Base-by-base conservation (phyloP, 2,113 vertebrate species). In the Microcebus murinus region DNA sequence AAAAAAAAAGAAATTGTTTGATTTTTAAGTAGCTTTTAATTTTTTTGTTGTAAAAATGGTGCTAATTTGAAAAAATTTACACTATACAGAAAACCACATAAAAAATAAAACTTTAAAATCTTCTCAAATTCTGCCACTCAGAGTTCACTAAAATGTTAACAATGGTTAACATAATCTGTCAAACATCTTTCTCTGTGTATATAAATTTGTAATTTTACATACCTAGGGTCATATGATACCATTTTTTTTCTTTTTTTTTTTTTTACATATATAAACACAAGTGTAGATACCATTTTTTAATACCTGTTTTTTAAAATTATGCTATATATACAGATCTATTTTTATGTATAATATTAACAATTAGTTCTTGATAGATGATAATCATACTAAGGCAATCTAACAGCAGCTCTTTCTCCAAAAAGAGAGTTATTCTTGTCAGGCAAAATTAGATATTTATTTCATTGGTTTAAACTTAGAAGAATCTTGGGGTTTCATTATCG, bases 381-480 rank as follows among this genome's bases (percentile, higher is more conserved):
- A 86, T 88, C 55, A 93, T 50, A 52, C 10, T 27, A 68, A 90
- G 63, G 65, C 71, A 97, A 73, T 85, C 25, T 92, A 48, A 74
- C 1, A 76, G 17, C 68, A 87, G 59, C 39, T 96, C 65, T 90
- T 39, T 96, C 71, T 90, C n/a, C 18, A 82, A 73, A 76, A 84
- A 79, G 55, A 81, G 14, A 91, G 45, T 80, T 85, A 79, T 21
- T 68, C 11, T 91, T 29, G 50, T 68, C 11, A 73, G 61, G 21
- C 31, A 95, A 84, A 92, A 94, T 92, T 76, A 91, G 31, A 57
- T 85, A 93, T 59, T 91, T 48, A 59, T 6, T 92, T 95, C 15
- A 63, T 63, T 94, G 55, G 93, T 87, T 87, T 48, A 87, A 80
- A 90, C 57, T 45, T 91, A 77, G 81, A 76, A 71, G 1, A 8